Conservation (phyloP, 2,888 invertebrate genomes). For the Lepidochrysops patricia region DNA sequence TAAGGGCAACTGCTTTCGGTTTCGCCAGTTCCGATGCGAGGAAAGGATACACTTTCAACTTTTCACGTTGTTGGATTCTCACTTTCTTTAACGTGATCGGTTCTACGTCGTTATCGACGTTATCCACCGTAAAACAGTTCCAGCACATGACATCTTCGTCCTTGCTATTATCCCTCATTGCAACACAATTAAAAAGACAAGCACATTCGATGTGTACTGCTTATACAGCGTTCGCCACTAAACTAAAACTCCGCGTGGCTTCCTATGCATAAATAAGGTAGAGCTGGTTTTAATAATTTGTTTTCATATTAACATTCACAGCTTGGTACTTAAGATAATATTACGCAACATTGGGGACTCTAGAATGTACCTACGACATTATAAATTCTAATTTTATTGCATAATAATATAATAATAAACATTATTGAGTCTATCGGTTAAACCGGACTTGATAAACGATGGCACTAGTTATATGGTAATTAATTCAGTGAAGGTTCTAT, state of each 20-base stretch:
- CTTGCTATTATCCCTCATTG: slow-evolving; percentile 21
- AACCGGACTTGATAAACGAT: not conserved
- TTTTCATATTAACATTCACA: slow-evolving; percentile 9
- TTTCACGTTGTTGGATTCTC: slow-evolving; percentile 43
- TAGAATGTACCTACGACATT: slow-evolving; percentile 8
- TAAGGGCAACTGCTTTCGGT: slow-evolving; percentile 50
- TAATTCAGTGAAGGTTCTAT: not conserved
- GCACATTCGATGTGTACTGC: not conserved
- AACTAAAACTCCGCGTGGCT: not conserved
- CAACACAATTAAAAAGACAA: not conserved
- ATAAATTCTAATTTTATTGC: slow-evolving; percentile 7
- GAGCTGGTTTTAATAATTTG: slow-evolving; percentile 11
- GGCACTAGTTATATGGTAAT: not conserved
- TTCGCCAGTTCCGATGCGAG: slow-evolving; percentile 48
- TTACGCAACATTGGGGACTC: slow-evolving; percentile 7
- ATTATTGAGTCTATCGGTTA: not conserved
- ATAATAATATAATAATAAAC: not conserved
- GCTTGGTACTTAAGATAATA: not conserved
- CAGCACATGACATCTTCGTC: slow-evolving; percentile 48
- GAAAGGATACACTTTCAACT: slow-evolving; percentile 53
- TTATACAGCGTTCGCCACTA: not conserved
- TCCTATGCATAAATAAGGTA: slow-evolving; percentile 5
- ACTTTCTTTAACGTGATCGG: slow-evolving; percentile 43
- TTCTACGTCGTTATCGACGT: slow-evolving; percentile 31
- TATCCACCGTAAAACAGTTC: slow-evolving; percentile 50